Evolutionary conservation across 2,888 invertebrate species (phyloP).

Genomic region (Pandemis cinnamomeana): DNA sequence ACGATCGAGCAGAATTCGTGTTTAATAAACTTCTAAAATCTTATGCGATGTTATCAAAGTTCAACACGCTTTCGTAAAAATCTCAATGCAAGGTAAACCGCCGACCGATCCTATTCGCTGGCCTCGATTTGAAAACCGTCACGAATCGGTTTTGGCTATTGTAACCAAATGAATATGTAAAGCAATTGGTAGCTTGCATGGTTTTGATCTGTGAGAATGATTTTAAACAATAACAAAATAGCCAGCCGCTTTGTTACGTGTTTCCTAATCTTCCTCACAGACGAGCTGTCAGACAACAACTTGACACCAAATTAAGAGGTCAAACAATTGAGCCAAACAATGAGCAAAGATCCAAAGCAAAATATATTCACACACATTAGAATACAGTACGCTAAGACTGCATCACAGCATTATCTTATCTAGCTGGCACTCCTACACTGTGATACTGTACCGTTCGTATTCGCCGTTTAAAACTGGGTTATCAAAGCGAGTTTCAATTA

Average conservation of each 20-base stretch:
- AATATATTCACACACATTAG: conserved; percentile 8
- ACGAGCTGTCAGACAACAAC: conserved; percentile 36
- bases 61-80: conserved; percentile 39
- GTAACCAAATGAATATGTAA: conserved; percentile 37
- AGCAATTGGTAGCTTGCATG: background rate
- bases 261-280: conserved; percentile 26
- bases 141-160: conserved; percentile 37
- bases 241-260: background rate
- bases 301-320: conserved; percentile 31
- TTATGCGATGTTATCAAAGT: conserved; percentile 34
- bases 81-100: conserved; percentile 36
- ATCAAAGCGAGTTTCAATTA: conserved; percentile 42
- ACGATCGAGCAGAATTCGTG: conserved; percentile 7
- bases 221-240: conserved; percentile 7
- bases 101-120: conserved; percentile 24
- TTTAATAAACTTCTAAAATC: conserved; percentile 13
- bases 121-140: conserved; percentile 40
- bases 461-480: conserved; percentile 34
- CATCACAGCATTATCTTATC: conserved; percentile 30
- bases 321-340: conserved; percentile 28
- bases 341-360: conserved; percentile 6
- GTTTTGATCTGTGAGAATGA: background rate
- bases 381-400: conserved; percentile 18
- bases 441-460: conserved; percentile 16
- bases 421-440: conserved; percentile 30